Conservation (phyloP, 2,797 vertebrate species). For the Bradypodion pumilum region DNA sequence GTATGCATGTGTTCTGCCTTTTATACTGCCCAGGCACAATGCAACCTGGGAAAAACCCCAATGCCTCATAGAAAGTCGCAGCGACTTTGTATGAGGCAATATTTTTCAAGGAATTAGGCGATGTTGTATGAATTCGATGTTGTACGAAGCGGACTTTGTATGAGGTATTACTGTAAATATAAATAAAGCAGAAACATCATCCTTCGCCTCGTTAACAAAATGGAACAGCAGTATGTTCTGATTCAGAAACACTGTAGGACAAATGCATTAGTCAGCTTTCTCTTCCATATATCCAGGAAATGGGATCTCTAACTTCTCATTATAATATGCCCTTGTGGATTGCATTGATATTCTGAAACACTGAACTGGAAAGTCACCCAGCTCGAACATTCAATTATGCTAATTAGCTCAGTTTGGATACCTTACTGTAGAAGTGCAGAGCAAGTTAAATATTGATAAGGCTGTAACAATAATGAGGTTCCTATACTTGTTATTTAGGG, state of each 20-base stretch:
- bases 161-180: too few relatives aligned
- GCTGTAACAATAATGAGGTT: constrained; percentile 59
- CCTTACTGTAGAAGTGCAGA: constrained; percentile 50
- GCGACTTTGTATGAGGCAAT: too few relatives aligned
- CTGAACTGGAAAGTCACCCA: constrained; percentile 51
- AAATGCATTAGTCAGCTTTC: constrained; percentile 17
- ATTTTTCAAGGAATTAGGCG: too few relatives aligned
- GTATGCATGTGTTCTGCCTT: too few relatives aligned
- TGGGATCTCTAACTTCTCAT: constrained; percentile 12
- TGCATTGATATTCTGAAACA: constrained; percentile 45
- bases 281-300: constrained; percentile 47
- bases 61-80: too few relatives aligned
- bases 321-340: constrained; percentile 39
- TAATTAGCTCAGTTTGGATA: constrained; percentile 53
- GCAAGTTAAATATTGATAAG: constrained; percentile 63
- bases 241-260: constrained; percentile 34
- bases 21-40: too few relatives aligned
- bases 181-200: constrained; percentile 20
- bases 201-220: constrained; percentile 35
- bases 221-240: constrained; percentile 4
- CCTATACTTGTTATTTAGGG: constrained; percentile 61
- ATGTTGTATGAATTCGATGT: too few relatives aligned
- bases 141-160: too few relatives aligned
- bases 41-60: too few relatives aligned
- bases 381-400: constrained; percentile 58